These are phyloP conservation scores for Podilymbus podiceps DNA, from an alignment of 2,113 vertebrate species.

Conservation along the genomic window DNA sequence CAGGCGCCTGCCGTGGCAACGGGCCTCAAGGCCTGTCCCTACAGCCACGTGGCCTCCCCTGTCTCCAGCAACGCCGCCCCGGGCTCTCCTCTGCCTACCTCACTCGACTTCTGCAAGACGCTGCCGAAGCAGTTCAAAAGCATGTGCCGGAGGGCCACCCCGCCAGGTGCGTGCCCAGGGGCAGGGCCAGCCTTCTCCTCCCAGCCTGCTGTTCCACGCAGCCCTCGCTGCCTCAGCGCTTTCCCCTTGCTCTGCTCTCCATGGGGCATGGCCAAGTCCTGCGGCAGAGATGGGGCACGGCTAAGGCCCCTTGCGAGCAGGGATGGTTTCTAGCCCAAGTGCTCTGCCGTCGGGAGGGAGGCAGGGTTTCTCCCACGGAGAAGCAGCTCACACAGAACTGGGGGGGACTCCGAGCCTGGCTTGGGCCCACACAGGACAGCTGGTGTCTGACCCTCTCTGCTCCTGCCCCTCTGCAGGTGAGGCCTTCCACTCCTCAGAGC, in stretches of 20 bases:
- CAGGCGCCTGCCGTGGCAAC: slow-evolving; percentile 72
- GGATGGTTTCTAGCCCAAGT: not conserved
- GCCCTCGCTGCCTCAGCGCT: not conserved
- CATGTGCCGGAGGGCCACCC: slow-evolving; percentile 89
- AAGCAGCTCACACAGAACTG: not conserved
- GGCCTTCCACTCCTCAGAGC: slow-evolving; percentile 91
- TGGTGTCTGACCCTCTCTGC: slow-evolving; percentile 10
- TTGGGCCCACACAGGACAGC: accelerated
- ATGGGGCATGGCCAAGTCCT: not conserved
- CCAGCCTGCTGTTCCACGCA: not conserved
- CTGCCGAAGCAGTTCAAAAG: slow-evolving; percentile 93
- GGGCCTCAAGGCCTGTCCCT: slow-evolving; percentile 85
- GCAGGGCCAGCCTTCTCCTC: not conserved
- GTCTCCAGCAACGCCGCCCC: slow-evolving; percentile 75
- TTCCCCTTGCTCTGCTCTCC: not conserved
- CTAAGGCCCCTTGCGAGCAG: not conserved
- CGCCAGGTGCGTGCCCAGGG: slow-evolving; percentile 77
- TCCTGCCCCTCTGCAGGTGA: slow-evolving; percentile 74
- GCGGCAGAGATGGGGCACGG: accelerated
- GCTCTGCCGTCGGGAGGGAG: accelerated
- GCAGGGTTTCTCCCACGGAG: not conserved
- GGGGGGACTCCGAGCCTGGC: not conserved
- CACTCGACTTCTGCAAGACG: slow-evolving; percentile 89
- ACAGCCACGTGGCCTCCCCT: slow-evolving; percentile 82
- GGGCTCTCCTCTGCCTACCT: slow-evolving; percentile 86